A percentile compares a stretch with the other conserved stretches of the same genome.
Evolutionary conservation across 2,888 invertebrate genomes (phyloP).

Genomic region (Caenorhabditis sp.): DNA sequence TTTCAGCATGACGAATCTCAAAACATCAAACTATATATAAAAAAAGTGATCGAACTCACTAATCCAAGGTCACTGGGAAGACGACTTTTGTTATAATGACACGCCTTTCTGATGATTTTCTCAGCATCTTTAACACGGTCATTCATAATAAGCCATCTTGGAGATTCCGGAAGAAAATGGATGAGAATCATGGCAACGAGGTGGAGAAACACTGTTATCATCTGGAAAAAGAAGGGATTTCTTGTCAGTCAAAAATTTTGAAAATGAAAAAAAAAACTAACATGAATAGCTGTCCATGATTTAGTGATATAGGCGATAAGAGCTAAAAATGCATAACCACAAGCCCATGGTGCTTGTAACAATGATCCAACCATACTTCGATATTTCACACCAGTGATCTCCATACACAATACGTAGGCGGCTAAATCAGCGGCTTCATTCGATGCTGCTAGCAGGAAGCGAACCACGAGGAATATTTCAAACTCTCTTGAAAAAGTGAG

Average conservation of each 20-base stretch:
- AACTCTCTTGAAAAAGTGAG: conserved; percentile 59
- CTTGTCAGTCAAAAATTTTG: no score
- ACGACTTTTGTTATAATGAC: conserved; percentile 64
- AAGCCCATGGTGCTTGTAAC: conserved; percentile 70
- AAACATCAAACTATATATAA: not conserved
- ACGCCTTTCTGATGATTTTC: conserved; percentile 66
- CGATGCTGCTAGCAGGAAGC: conserved; percentile 66
- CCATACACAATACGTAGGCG: conserved; percentile 71
- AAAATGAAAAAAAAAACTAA: conserved; percentile 12
- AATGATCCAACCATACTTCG: conserved; percentile 70
- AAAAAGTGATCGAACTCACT: conserved; percentile 33
- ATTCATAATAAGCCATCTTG: conserved; percentile 63
- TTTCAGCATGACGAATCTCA: conserved; percentile 60
- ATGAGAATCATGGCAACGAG: conserved; percentile 56
- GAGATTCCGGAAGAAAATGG: conserved; percentile 64
- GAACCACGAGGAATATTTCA: conserved; percentile 66
- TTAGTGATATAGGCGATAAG: conserved; percentile 67
- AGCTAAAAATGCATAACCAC: conserved; percentile 69
- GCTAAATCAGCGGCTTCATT: conserved; percentile 71
- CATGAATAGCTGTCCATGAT: conserved; percentile 68
- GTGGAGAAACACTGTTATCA: conserved; percentile 62
- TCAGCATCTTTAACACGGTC: conserved; percentile 61
- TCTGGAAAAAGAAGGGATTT: conserved; percentile 39
- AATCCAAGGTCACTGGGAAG: conserved; percentile 69
- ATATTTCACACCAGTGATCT: conserved; percentile 70